A percentile compares a stretch with the other conserved stretches of the same genome.
Evolutionary conservation across 2,888 invertebrate genomes (phyloP).

Genomic region (Lathronympha strigana): DNA sequence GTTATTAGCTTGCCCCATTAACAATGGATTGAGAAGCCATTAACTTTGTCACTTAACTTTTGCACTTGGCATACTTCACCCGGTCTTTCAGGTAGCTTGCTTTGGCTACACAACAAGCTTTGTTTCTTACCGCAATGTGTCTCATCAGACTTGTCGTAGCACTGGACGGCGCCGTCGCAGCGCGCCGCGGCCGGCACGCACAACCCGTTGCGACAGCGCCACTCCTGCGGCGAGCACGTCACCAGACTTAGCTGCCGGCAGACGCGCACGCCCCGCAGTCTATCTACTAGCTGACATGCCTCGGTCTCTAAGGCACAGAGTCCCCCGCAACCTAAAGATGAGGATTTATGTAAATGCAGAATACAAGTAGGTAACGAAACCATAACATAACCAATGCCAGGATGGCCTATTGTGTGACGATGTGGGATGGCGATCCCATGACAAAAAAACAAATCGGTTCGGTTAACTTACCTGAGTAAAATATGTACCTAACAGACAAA

Average conservation of each 20-base stretch:
- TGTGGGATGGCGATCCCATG: too few species aligned
- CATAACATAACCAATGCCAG: too few species aligned
- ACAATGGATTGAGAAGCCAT: too few species aligned
- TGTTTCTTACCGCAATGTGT: constrained; percentile 89
- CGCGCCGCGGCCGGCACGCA: constrained; percentile 86
- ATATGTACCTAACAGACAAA: too few species aligned
- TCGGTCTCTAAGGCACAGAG: constrained; percentile 86
- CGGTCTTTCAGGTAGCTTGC: too few species aligned
- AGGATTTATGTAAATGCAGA: not conserved
- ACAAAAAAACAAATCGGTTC: too few species aligned
- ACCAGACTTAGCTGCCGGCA: constrained; percentile 84
- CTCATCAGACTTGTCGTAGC: constrained; percentile 90
- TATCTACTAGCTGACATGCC: constrained; percentile 86
- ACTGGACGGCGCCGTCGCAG: constrained; percentile 90
- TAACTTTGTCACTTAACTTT: too few species aligned
- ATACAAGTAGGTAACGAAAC: not conserved
- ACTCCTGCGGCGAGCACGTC: constrained; percentile 86
- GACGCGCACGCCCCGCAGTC: constrained; percentile 76
- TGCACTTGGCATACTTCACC: too few species aligned
- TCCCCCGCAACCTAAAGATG: constrained; percentile 85
- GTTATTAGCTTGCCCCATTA: too few species aligned
- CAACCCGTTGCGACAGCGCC: constrained; percentile 89
- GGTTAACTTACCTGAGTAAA: too few species aligned
- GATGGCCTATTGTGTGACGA: too few species aligned
- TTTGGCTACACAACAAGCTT: too few species aligned